These are phyloP conservation scores for Drosophila ercepeae DNA, from an alignment of 1,140 invertebrate genomes.

Conservation along the genomic window DNA sequence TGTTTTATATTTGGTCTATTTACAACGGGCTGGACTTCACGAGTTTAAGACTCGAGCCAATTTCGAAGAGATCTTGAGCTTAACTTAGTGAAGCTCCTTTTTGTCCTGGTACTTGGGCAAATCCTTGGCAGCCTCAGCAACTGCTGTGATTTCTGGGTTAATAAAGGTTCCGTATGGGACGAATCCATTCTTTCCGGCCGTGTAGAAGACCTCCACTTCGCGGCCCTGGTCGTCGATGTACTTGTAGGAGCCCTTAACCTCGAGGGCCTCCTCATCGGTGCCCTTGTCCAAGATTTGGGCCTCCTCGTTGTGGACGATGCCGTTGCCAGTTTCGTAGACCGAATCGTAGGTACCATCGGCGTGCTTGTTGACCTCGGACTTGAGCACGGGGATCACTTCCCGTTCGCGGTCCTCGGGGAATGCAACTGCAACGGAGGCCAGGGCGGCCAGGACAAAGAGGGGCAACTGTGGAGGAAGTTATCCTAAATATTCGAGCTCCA, in stretches of 20 bases:
- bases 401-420: conserved; percentile 23
- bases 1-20: conserved; percentile 17
- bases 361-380: conserved; percentile 54
- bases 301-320: conserved; percentile 48
- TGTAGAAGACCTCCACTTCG: conserved; percentile 71
- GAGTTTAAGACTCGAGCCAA: background rate
- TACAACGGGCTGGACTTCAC: conserved; percentile 19
- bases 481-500: background rate
- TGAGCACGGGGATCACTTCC: conserved; percentile 55
- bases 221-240: conserved; percentile 63
- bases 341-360: conserved; percentile 52
- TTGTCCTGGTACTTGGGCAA: conserved; percentile 52
- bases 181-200: conserved; percentile 76
- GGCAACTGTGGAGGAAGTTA: conserved; percentile 37
- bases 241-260: conserved; percentile 69
- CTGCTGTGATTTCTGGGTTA: conserved; percentile 65
- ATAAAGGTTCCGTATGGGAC: conserved; percentile 64
- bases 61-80: conserved; percentile 16
- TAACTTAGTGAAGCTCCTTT: background rate
- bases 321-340: conserved; percentile 49
- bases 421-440: conserved; percentile 16
- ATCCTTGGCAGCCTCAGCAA: conserved; percentile 69
- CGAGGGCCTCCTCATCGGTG: conserved; percentile 58
- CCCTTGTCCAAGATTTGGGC: conserved; percentile 39
- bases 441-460: conserved; percentile 37